phyloP scores from a whole-genome alignment of 1,140 invertebrate species.

The Drosophila hydei region DNA sequence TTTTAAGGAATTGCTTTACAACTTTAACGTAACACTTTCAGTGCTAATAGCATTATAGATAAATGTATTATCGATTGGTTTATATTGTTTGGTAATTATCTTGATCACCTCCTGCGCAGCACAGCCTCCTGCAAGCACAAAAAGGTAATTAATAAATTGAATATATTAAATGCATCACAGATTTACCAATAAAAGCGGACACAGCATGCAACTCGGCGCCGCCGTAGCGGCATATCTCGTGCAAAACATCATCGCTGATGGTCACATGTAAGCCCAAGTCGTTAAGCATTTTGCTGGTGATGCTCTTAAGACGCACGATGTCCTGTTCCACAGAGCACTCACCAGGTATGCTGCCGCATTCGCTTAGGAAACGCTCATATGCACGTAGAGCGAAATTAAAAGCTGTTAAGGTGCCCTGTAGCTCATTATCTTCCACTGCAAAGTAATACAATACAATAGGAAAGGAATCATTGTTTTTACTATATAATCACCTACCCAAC shows the following conservation, averaged over 20 bases:
- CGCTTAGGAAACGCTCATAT: slow-evolving; percentile 94
- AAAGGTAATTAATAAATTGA: neutral
- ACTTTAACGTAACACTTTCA: slow-evolving; percentile 88
- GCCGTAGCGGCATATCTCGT: slow-evolving; percentile 97
- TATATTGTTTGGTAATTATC: slow-evolving; percentile 98
- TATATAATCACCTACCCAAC: slow-evolving; percentile 45
- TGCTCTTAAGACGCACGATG: slow-evolving; percentile 92
- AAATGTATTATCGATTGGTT: slow-evolving; percentile 97
- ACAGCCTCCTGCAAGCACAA: slow-evolving; percentile 88
- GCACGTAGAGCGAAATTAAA: slow-evolving; percentile 96
- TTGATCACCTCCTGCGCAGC: slow-evolving; percentile 98
- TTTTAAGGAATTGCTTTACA: slow-evolving; percentile 56
- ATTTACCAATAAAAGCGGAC: slow-evolving; percentile 93
- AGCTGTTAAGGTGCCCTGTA: slow-evolving; percentile 93
- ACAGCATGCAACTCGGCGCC: slow-evolving; percentile 97
- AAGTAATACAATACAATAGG: neutral
- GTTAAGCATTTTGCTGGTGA: slow-evolving; percentile 91
- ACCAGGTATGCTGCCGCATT: slow-evolving; percentile 96
- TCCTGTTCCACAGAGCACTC: slow-evolving; percentile 95
- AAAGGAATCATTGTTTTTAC: too few species aligned
- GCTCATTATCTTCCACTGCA: slow-evolving; percentile 82
- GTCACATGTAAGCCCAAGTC: slow-evolving; percentile 93
- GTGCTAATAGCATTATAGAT: slow-evolving; percentile 97
- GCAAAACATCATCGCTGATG: slow-evolving; percentile 96
- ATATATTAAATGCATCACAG: neutral